These are phyloP conservation scores for Xylocopa sonorina DNA, from an alignment of 1,140 invertebrate genomes.

Conservation along the genomic window DNA sequence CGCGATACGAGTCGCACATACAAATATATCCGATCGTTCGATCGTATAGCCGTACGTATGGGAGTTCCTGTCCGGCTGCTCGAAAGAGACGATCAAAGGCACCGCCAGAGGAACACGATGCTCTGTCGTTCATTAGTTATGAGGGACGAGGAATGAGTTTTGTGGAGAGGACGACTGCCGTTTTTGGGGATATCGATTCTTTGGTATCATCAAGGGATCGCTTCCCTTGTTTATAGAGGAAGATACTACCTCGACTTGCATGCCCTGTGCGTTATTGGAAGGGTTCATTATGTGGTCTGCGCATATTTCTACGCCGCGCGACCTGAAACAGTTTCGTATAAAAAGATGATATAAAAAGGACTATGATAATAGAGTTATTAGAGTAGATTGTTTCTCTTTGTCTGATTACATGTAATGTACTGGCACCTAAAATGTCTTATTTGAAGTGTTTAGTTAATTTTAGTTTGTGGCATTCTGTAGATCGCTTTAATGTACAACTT, in stretches of 20 bases:
- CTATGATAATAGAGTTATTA: no score
- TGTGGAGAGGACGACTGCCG: background rate
- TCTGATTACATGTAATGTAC: no score
- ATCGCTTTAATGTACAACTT: no score
- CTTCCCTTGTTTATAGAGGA: background rate
- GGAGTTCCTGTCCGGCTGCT: background rate
- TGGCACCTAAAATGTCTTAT: no score
- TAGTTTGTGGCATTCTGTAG: no score
- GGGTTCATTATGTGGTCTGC: slow-evolving; percentile 5
- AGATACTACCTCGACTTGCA: background rate
- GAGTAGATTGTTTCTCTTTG: no score
- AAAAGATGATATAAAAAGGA: background rate
- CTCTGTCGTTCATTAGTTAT: slow-evolving; percentile 1
- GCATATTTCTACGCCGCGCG: background rate
- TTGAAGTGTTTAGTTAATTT: no score
- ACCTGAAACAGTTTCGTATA: background rate
- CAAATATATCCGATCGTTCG: background rate
- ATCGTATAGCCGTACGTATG: background rate
- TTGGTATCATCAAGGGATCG: background rate
- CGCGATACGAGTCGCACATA: background rate
- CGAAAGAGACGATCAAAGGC: slow-evolving; percentile 7
- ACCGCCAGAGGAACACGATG: background rate
- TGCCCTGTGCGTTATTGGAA: background rate
- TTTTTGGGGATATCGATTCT: background rate
- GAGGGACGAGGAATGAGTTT: background rate